Evolutionary conservation across 2,113 vertebrate genomes (phyloP).

Genomic region (Entomyzon cyanotis): DNA sequence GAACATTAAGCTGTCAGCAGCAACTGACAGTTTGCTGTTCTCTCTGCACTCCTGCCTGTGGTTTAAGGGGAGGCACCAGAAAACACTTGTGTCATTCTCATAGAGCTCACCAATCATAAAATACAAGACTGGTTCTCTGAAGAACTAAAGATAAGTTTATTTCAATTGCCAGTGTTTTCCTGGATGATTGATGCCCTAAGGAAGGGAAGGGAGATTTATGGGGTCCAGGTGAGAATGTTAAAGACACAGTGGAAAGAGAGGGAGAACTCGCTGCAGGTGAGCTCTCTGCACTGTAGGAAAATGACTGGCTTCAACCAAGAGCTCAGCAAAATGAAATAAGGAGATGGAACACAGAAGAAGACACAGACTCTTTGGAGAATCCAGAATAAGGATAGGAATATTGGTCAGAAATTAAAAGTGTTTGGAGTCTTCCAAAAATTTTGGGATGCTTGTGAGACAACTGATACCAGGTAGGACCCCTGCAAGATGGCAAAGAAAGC

Average conservation of each 20-base stretch:
- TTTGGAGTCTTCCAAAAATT: neutral
- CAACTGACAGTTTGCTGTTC: neutral
- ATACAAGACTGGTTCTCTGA: neutral
- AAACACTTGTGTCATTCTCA: neutral
- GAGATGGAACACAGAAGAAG: no score
- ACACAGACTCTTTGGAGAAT: neutral
- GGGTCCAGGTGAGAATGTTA: neutral
- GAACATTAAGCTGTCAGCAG: neutral
- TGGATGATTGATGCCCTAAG: neutral
- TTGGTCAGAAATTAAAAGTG: neutral
- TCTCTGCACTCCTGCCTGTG: neutral
- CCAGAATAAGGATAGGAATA: neutral
- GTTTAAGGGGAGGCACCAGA: neutral
- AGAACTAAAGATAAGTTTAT: neutral
- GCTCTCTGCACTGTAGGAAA: neutral
- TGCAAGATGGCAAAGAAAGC: neutral
- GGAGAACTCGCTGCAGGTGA: neutral
- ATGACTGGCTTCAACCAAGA: neutral
- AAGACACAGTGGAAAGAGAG: neutral
- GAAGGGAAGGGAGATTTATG: neutral
- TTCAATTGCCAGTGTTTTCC: neutral
- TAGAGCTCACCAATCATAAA: neutral
- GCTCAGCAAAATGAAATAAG: neutral
- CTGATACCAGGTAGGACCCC: neutral
- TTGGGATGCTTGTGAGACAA: neutral